A percentile compares a stretch with the other conserved stretches of the same genome.
Evolutionary conservation across 1,140 invertebrate genomes (phyloP).

Genomic region (Atopsyche davidsoni): DNA sequence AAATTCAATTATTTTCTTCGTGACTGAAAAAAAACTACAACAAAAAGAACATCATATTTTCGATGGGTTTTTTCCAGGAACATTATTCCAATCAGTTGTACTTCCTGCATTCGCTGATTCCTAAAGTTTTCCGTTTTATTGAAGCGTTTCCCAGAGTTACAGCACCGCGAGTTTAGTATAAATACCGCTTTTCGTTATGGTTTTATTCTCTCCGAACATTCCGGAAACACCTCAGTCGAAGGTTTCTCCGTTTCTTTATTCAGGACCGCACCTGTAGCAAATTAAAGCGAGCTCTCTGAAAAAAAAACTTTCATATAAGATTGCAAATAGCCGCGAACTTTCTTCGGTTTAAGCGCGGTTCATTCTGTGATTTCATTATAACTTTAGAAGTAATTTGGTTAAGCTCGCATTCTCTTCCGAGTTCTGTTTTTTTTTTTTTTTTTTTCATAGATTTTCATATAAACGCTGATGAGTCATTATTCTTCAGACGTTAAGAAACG

Average conservation of each 20-base stretch:
- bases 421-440: slow-evolving; percentile 5
- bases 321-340: slow-evolving; percentile 21
- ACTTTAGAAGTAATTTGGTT: slow-evolving; percentile 27
- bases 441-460: slow-evolving; percentile 7
- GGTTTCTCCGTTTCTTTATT: slow-evolving; percentile 5
- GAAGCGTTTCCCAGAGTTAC: too few species aligned
- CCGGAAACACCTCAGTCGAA: neutral
- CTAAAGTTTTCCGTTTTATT: too few species aligned
- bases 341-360: slow-evolving; percentile 11
- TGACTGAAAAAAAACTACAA: too few species aligned
- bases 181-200: too few species aligned
- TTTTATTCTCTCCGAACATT: too few species aligned
- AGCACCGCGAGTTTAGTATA: too few species aligned
- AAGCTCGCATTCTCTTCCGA: slow-evolving; percentile 10
- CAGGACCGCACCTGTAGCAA: slow-evolving; percentile 19
- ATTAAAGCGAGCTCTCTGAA: slow-evolving; percentile 18
- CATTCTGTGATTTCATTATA: slow-evolving; percentile 28
- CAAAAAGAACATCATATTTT: too few species aligned
- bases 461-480: slow-evolving; percentile 8
- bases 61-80: too few species aligned
- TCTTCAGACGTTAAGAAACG: too few species aligned
- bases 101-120: too few species aligned
- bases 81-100: too few species aligned
- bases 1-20: too few species aligned
- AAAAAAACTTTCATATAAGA: slow-evolving; percentile 24